A percentile compares a stretch with the other conserved stretches of the same genome.
Evolutionary conservation across 2,888 invertebrate species (phyloP).

Genomic region (Dugesia japonica): DNA sequence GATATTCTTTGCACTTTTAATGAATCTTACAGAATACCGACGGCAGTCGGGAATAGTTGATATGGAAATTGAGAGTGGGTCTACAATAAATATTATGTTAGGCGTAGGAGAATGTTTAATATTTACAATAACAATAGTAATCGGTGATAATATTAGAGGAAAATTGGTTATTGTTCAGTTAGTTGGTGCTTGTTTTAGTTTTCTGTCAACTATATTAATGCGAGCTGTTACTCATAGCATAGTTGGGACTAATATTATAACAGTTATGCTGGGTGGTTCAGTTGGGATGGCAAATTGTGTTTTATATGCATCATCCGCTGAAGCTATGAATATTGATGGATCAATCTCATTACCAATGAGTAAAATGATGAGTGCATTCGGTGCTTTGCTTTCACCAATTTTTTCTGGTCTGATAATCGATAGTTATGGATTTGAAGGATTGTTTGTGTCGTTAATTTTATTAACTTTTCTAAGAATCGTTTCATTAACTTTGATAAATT

Average conservation of each 20-base stretch:
- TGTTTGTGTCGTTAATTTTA: neutral
- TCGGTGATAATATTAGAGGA: constrained; percentile 31
- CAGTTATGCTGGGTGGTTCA: constrained; percentile 24
- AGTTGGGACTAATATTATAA: neutral
- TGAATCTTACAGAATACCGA: constrained; percentile 26
- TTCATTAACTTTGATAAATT: neutral
- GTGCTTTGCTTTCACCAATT: constrained; percentile 29
- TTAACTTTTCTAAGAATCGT: neutral
- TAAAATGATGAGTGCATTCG: constrained; percentile 29
- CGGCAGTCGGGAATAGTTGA: neutral
- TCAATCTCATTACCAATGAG: constrained; percentile 33
- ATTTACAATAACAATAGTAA: constrained; percentile 26
- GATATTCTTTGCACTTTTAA: constrained; percentile 34
- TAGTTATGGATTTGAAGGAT: neutral
- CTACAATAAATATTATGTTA: constrained; percentile 20
- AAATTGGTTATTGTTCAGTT: constrained; percentile 25
- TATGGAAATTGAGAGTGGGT: neutral
- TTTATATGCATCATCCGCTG: constrained; percentile 32
- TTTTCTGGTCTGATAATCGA: constrained; percentile 30
- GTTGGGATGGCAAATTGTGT: constrained; percentile 29
- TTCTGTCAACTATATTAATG: constrained; percentile 12
- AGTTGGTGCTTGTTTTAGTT: neutral
- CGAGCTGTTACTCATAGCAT: neutral
- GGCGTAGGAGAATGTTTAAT: constrained; percentile 32
- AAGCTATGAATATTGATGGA: constrained; percentile 30